Evolutionary conservation across 2,797 vertebrate genomes (phyloP).

Genomic region (Schizothorax lantsangensis): DNA sequence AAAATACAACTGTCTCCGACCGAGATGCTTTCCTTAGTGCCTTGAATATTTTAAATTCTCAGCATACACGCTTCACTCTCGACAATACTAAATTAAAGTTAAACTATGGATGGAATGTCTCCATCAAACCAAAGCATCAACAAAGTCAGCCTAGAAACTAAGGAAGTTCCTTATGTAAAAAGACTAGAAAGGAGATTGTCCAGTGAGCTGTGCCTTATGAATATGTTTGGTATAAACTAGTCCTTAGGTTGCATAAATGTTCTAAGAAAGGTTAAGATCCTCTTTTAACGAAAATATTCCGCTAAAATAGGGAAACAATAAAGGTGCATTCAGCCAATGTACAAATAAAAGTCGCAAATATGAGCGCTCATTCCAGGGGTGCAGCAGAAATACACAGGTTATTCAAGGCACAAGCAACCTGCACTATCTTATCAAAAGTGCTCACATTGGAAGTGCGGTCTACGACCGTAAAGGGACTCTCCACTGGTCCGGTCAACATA

Average conservation of each 20-base stretch:
- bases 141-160: slow-evolving; percentile 18
- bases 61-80: background rate
- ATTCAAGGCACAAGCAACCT: slow-evolving; percentile 84
- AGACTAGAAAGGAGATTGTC: background rate
- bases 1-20: slow-evolving; percentile 20
- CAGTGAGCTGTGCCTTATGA: slow-evolving; percentile 3
- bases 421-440: slow-evolving; percentile 81
- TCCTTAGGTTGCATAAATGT: slow-evolving; percentile 24
- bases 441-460: slow-evolving; percentile 76
- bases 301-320: slow-evolving; percentile 6
- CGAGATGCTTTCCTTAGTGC: slow-evolving; percentile 1
- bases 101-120: slow-evolving; percentile 47
- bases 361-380: slow-evolving; percentile 72
- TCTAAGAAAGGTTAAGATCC: background rate
- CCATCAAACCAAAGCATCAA: slow-evolving; percentile 40
- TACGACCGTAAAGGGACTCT: slow-evolving; percentile 73
- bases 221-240: slow-evolving; percentile 31
- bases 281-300: background rate
- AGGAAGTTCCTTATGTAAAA: background rate
- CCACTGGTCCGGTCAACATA: slow-evolving; percentile 79
- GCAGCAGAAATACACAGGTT: slow-evolving; percentile 83
- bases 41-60: slow-evolving; percentile 24
- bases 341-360: slow-evolving; percentile 19
- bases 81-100: slow-evolving; percentile 7
- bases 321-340: slow-evolving; percentile 34